A percentile compares a stretch with the other conserved stretches of the same genome.
These are phyloP conservation scores for Danaus plexippus DNA, from an alignment of 1,140 invertebrate genomes.

Conservation along the genomic window DNA sequence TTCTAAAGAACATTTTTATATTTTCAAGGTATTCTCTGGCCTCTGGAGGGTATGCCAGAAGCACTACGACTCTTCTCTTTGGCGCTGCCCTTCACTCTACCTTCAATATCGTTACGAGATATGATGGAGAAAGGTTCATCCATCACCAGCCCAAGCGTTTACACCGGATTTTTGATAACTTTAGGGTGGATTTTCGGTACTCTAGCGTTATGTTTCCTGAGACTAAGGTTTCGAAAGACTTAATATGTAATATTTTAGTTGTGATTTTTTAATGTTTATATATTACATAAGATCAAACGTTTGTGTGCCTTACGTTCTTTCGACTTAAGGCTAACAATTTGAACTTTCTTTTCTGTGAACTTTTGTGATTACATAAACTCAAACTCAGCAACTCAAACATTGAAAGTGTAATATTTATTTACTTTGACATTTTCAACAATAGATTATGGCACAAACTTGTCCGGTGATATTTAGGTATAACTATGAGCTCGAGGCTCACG, in stretches of 20 bases:
- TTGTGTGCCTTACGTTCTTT: no score
- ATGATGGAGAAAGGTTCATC: conserved; percentile 76
- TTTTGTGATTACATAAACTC: no score
- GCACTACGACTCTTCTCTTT: conserved; percentile 73
- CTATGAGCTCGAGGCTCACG: conserved; percentile 8
- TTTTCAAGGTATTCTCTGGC: conserved; percentile 88
- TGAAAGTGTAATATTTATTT: no score
- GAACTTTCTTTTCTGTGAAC: no score
- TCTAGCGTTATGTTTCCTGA: conserved; percentile 41
- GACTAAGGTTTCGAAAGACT: conserved; percentile 45
- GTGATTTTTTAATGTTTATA: no score
- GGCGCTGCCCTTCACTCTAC: conserved; percentile 77
- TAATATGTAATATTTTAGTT: conserved; percentile 19
- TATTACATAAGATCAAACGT: no score
- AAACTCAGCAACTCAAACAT: no score
- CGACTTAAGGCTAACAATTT: no score
- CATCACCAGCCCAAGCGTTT: conserved; percentile 72
- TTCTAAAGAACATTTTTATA: not conserved
- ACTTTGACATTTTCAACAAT: no score
- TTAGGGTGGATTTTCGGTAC: conserved; percentile 71
- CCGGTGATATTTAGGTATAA: conserved; percentile 6
- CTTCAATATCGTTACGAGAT: conserved; percentile 75
- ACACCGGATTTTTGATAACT: conserved; percentile 74
- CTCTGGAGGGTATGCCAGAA: conserved; percentile 83
- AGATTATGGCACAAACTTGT: not conserved